Conservation (phyloP, 2,888 invertebrate species). For the Formica aserva region DNA sequence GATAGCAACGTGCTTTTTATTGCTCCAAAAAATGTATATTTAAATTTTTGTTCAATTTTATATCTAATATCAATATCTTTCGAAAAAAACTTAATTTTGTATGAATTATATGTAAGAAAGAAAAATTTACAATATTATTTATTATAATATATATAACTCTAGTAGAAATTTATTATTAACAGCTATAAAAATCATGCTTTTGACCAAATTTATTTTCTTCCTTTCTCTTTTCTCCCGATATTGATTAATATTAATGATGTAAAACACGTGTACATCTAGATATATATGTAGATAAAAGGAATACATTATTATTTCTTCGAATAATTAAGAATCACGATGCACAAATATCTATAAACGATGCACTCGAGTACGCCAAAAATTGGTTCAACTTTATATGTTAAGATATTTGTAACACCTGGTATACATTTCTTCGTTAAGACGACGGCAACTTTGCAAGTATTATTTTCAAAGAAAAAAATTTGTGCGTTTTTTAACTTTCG, state of each 20-base stretch:
- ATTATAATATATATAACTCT: neutral
- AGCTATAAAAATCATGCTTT: neutral
- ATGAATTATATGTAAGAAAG: neutral
- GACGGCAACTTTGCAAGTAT: neutral
- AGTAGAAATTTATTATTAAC: neutral
- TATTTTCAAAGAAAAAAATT: neutral
- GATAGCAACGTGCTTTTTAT: neutral
- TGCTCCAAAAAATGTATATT: neutral
- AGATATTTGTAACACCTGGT: neutral
- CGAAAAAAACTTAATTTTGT: neutral
- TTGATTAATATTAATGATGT: neutral
- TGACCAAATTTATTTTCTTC: neutral
- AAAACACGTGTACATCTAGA: neutral
- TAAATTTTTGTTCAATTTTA: neutral
- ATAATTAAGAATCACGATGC: neutral
- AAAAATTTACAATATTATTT: neutral
- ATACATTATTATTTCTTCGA: neutral
- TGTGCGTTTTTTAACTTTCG: neutral
- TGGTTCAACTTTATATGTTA: neutral
- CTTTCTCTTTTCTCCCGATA: neutral
- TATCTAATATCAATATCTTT: neutral
- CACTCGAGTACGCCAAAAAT: neutral
- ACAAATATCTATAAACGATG: neutral
- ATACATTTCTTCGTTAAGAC: neutral
- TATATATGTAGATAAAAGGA: neutral